Evolutionary conservation across 2,113 vertebrate species (phyloP).

Genomic region (Rhinoderma darwinii): DNA sequence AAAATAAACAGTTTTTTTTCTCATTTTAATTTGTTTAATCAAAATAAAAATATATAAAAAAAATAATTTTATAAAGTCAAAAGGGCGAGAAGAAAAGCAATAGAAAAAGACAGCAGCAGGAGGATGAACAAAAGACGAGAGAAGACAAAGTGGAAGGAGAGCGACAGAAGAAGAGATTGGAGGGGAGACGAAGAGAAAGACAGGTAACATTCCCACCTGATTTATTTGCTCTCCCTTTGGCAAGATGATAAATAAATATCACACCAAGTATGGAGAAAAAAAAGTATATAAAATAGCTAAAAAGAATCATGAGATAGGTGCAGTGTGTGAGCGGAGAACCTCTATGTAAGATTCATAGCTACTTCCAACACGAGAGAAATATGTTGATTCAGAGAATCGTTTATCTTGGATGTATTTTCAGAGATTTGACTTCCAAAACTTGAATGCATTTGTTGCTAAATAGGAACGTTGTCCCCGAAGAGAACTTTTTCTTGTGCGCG

Average conservation of each 20-base stretch:
- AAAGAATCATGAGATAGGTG: slow-evolving; percentile 51
- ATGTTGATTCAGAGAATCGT: slow-evolving; percentile 61
- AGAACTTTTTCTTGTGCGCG: slow-evolving; percentile 60
- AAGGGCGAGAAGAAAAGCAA: neutral
- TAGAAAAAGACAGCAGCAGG: neutral
- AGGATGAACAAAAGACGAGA: slow-evolving; percentile 35
- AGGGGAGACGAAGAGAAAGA: slow-evolving; percentile 54
- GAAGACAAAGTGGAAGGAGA: slow-evolving; percentile 43
- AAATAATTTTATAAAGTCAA: neutral
- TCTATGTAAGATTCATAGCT: slow-evolving; percentile 58
- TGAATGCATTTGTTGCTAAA: slow-evolving; percentile 61
- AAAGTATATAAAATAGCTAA: slow-evolving; percentile 88
- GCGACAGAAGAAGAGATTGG: slow-evolving; percentile 58
- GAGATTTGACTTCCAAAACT: slow-evolving; percentile 61
- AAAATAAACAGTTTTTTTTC: neutral
- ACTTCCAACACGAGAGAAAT: slow-evolving; percentile 59
- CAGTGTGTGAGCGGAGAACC: slow-evolving; percentile 44
- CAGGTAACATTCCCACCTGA: slow-evolving; percentile 79
- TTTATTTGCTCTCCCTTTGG: slow-evolving; percentile 71
- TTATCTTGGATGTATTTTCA: slow-evolving; percentile 61
- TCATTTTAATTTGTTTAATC: neutral
- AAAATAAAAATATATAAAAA: neutral
- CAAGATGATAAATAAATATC: slow-evolving; percentile 60
- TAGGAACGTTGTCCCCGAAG: slow-evolving; percentile 60
- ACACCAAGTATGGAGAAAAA: slow-evolving; percentile 63